Conservation (phyloP, 2,888 invertebrate species). For the Aphidoletes aphidimyza region DNA sequence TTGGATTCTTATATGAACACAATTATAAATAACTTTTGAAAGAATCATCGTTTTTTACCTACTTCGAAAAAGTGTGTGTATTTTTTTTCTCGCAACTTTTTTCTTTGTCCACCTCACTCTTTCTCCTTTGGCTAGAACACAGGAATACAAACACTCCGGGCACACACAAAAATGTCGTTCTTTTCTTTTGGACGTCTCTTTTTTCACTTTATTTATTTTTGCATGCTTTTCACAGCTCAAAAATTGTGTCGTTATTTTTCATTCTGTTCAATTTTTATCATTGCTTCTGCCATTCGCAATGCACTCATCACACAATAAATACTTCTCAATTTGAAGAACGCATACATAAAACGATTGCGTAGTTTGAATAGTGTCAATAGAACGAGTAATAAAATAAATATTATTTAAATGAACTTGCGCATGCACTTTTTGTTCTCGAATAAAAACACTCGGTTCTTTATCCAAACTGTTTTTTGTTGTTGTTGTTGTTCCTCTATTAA, state of each 20-base stretch:
- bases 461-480: too few relatives aligned
- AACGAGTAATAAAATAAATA: background rate
- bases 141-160: too few relatives aligned
- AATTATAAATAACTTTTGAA: conserved; percentile 44
- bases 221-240: too few relatives aligned
- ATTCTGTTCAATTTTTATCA: background rate
- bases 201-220: too few relatives aligned
- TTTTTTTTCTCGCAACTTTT: background rate
- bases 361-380: background rate
- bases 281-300: background rate
- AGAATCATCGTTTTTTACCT: conserved; percentile 41
- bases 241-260: too few relatives aligned
- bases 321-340: background rate
- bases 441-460: too few relatives aligned
- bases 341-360: background rate
- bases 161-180: background rate
- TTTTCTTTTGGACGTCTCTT: too few relatives aligned
- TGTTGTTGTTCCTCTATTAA: too few relatives aligned
- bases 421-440: too few relatives aligned
- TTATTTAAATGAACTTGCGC: too few relatives aligned
- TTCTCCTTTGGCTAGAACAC: too few relatives aligned
- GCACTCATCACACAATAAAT: background rate
- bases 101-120: background rate
- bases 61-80: background rate
- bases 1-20: background rate